These are phyloP conservation scores for Carcina quercana DNA, from an alignment of 2,888 invertebrate species.

Conservation along the genomic window DNA sequence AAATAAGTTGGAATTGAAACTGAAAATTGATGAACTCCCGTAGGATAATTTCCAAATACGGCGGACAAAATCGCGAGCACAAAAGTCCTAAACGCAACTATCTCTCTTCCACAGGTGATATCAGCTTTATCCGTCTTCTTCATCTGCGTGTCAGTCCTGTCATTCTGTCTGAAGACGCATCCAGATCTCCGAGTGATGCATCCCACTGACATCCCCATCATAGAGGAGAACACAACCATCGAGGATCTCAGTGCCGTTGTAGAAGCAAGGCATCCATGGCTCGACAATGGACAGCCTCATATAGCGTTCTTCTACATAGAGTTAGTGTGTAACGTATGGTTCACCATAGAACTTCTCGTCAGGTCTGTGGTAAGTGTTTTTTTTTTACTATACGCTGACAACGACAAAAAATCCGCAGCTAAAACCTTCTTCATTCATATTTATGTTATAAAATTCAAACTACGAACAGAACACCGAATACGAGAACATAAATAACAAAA, in stretches of 20 bases:
- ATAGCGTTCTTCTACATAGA: slow-evolving; percentile 93
- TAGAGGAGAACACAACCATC: slow-evolving; percentile 24
- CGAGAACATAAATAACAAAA: neutral
- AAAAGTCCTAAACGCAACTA: too few relatives aligned
- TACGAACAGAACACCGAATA: neutral
- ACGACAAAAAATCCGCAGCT: neutral
- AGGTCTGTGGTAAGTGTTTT: slow-evolving; percentile 86
- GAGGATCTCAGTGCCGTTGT: slow-evolving; percentile 20
- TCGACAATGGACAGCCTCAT: slow-evolving; percentile 76
- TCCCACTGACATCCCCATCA: slow-evolving; percentile 12
- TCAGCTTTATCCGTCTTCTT: slow-evolving; percentile 95
- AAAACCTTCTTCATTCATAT: too few relatives aligned
- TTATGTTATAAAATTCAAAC: too few relatives aligned
- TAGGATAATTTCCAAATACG: too few relatives aligned
- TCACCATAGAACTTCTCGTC: slow-evolving; percentile 93
- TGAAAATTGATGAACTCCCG: too few relatives aligned
- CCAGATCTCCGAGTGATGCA: slow-evolving; percentile 84
- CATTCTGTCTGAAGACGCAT: slow-evolving; percentile 97
- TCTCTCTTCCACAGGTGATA: slow-evolving; percentile 78
- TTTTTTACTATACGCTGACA: neutral
- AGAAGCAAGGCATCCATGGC: slow-evolving; percentile 48
- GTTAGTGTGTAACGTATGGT: slow-evolving; percentile 96
- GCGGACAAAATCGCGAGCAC: too few relatives aligned
- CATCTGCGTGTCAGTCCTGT: slow-evolving; percentile 96
- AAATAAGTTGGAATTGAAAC: too few relatives aligned